Base-by-base conservation (phyloP, 2,797 vertebrate genomes). In the Neoniphon sammara region DNA sequence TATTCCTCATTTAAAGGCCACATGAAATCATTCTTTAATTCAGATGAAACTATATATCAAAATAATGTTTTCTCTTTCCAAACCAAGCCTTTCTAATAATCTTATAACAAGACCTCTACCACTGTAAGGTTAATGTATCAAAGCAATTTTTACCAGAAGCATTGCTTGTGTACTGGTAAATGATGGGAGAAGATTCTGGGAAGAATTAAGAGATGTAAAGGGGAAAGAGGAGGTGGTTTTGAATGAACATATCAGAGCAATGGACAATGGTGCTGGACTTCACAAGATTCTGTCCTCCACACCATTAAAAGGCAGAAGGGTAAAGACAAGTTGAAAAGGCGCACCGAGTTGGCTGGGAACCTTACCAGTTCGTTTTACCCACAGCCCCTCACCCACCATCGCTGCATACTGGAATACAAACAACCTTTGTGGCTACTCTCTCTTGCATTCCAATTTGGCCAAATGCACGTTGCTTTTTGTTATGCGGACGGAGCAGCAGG, bases 301-400 rank as follows among this genome's bases (percentile, higher is more conserved):
- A 46, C n/a, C 55, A 57, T 80, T 76, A 81, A 77, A 70, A 78
- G 80, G 79, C 75, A 70, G 70, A 69, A 61, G 63, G 55, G 67
- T 1, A 53, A 67, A 75, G 68, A 76, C 63, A 78, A 70, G 74
- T 72, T 83, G 69, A 84, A 85, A 86, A 88, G 85, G 64, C 65
- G 31, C 80, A 83, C 77, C 74, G 73, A 78, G 83, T 79, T 77
- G 75, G 87, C 89, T 91, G 88, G 88, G 89, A 93, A 92, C 88
- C 89, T 85, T 80, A 6, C 58, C 67, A 66, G 58, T 25, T 18
- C 77, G 85, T 66, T 50, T 82, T 91, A 76, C 90, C 88, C 90
- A 90, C 88, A 90, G 78, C 84, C 88, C 89, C 76, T 87, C 89
- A 87, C 91, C 83, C 77, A 11, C 70, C 71, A 3, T 14, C 66